Evolutionary conservation across 2,888 invertebrate species (phyloP).

Genomic region (Torymus auratus): DNA sequence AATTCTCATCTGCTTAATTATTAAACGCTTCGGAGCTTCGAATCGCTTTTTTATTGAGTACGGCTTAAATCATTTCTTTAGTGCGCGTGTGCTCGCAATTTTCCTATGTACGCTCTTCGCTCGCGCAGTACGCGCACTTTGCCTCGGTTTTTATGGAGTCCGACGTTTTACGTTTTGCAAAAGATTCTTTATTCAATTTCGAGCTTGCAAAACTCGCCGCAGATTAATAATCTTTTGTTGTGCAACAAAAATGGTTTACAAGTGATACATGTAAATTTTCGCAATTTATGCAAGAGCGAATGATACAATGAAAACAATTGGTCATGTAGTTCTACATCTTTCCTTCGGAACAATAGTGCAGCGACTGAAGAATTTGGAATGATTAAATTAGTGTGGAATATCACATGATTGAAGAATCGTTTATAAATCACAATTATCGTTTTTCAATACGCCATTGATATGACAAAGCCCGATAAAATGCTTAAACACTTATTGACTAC

Average conservation of each 20-base stretch:
- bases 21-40: constrained; percentile 31
- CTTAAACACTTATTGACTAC: too few species aligned
- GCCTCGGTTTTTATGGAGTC: too few species aligned
- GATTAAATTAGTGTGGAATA: constrained; percentile 12
- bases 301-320: constrained; percentile 23
- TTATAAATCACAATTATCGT: neutral
- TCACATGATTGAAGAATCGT: neutral
- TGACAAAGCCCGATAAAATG: too few species aligned
- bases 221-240: constrained; percentile 19
- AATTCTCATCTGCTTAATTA: constrained; percentile 50
- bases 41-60: constrained; percentile 41
- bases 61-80: constrained; percentile 46
- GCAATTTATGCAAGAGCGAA: constrained; percentile 17
- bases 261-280: constrained; percentile 13
- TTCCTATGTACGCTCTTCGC: too few species aligned
- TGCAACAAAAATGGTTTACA: constrained; percentile 13
- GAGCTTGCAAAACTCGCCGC: too few species aligned
- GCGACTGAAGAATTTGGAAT: neutral
- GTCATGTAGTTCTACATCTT: constrained; percentile 4
- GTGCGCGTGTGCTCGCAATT: neutral
- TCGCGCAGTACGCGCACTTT: too few species aligned
- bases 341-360: neutral
- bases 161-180: too few species aligned
- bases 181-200: too few species aligned
- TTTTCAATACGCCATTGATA: too few species aligned